Percentiles rank a stretch among this genome's conserved stretches.
phyloP scores from a whole-genome alignment of 1,140 invertebrate genomes.

The Ladona fulva region DNA sequence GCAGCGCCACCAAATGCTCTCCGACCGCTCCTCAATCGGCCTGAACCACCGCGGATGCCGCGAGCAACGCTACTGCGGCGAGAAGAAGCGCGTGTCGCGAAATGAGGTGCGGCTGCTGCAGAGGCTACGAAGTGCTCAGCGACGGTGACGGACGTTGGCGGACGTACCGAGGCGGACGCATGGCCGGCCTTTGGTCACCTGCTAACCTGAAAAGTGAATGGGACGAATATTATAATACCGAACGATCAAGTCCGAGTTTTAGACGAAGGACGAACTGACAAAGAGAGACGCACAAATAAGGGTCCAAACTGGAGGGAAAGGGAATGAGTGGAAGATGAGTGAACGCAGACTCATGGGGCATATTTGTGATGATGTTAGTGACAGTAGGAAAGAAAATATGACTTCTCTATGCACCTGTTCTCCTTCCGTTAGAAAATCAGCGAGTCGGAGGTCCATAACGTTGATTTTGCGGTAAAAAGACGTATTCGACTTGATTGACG shows the following conservation, averaged over 20 bases:
- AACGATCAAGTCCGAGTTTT: background rate
- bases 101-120: constrained; percentile 22
- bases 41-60: background rate
- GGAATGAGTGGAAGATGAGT: background rate
- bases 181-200: constrained; percentile 37
- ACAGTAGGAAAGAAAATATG: no score
- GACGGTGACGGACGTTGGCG: constrained; percentile 38
- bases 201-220: background rate
- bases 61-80: background rate
- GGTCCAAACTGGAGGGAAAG: background rate
- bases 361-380: no score
- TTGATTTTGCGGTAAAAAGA: no score
- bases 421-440: no score
- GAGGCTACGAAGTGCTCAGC: constrained; percentile 33
- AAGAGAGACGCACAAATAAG: background rate
- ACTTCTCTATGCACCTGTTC: no score
- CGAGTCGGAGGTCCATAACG: no score
- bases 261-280: no score
- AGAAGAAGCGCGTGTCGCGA: background rate
- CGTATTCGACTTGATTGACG: no score
- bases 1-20: background rate
- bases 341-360: no score
- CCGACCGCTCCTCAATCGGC: no score
- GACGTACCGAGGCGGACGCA: constrained; percentile 33
- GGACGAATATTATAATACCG: background rate